These are phyloP conservation scores for Drosophila kikkawai DNA, from an alignment of 1,140 invertebrate genomes.

Conservation along the genomic window DNA sequence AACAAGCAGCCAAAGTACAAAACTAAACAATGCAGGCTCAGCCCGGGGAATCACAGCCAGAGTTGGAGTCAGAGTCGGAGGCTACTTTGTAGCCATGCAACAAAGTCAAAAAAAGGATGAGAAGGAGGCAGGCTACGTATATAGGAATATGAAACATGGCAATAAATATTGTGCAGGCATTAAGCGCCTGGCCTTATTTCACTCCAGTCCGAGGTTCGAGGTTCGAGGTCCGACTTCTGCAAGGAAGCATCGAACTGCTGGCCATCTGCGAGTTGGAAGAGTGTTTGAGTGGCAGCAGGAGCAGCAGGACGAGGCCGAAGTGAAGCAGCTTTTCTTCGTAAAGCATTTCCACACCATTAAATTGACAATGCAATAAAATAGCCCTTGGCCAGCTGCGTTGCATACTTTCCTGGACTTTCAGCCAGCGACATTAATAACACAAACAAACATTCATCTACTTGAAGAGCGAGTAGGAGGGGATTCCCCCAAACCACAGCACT, in stretches of 20 bases:
- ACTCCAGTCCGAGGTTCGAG: conserved; percentile 36
- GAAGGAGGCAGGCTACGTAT: conserved; percentile 12
- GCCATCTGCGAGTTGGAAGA: conserved; percentile 32
- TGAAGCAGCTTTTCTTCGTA: conserved; percentile 59
- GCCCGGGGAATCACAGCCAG: conserved; percentile 19
- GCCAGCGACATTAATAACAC: conserved; percentile 60
- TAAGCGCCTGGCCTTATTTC: conserved; percentile 78
- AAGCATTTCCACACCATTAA: conserved; percentile 82
- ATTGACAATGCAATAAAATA: conserved; percentile 83
- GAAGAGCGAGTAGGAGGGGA: neutral
- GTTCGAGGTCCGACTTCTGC: conserved; percentile 16
- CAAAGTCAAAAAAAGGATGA: conserved; percentile 33
- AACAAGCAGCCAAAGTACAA: conserved; percentile 64
- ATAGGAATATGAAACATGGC: conserved; percentile 78
- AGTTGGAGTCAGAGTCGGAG: conserved; percentile 24
- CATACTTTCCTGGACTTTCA: conserved; percentile 57
- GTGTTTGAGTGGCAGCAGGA: conserved; percentile 16
- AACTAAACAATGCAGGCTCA: conserved; percentile 76
- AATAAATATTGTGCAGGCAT: conserved; percentile 83
- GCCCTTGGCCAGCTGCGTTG: conserved; percentile 61
- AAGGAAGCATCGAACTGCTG: conserved; percentile 70
- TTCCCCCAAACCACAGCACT: conserved; percentile 39
- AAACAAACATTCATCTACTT: conserved; percentile 56
- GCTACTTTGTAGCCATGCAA: conserved; percentile 66
- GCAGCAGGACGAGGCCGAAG: conserved; percentile 3